Evolutionary conservation across 2,888 invertebrate genomes (phyloP).

Genomic region (Onchidella celtica): DNA sequence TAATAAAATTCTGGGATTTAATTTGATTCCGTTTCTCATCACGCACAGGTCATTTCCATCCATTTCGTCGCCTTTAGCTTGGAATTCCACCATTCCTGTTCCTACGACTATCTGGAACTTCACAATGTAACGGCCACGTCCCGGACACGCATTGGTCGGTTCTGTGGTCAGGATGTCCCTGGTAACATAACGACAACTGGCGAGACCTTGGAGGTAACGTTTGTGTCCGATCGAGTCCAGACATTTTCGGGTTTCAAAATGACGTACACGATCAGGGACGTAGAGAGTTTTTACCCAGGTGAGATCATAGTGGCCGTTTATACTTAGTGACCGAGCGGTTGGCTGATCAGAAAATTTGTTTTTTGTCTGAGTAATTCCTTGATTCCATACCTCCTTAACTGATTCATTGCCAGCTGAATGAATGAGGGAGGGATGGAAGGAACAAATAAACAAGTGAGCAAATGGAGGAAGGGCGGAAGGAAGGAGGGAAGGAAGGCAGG

Average conservation of each 20-base stretch:
- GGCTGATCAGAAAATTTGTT: too few species aligned
- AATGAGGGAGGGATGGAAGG: too few species aligned
- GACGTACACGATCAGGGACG: constrained; percentile 36
- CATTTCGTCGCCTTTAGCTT: constrained; percentile 46
- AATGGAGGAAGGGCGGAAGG: too few species aligned
- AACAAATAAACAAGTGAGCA: too few species aligned
- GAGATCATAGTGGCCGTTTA: too few species aligned
- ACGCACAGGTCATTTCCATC: constrained; percentile 48
- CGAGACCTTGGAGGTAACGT: constrained; percentile 53
- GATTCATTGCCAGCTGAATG: too few species aligned
- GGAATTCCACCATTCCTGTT: constrained; percentile 43
- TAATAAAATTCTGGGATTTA: too few species aligned
- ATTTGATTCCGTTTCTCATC: too few species aligned
- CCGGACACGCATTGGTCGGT: constrained; percentile 36
- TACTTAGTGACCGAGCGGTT: too few species aligned
- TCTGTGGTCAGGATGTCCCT: constrained; percentile 53
- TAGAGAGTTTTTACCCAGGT: neutral
- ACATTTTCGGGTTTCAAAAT: constrained; percentile 57
- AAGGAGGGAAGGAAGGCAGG: too few species aligned
- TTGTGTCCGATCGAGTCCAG: constrained; percentile 55
- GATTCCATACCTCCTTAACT: too few species aligned
- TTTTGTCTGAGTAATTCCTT: too few species aligned
- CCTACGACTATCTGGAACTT: constrained; percentile 47
- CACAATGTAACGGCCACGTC: constrained; percentile 18
- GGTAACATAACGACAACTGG: constrained; percentile 52